A percentile compares a stretch with the other conserved stretches of the same genome.
These are phyloP conservation scores for Apis laboriosa DNA, from an alignment of 1,140 invertebrate species.

Conservation along the genomic window DNA sequence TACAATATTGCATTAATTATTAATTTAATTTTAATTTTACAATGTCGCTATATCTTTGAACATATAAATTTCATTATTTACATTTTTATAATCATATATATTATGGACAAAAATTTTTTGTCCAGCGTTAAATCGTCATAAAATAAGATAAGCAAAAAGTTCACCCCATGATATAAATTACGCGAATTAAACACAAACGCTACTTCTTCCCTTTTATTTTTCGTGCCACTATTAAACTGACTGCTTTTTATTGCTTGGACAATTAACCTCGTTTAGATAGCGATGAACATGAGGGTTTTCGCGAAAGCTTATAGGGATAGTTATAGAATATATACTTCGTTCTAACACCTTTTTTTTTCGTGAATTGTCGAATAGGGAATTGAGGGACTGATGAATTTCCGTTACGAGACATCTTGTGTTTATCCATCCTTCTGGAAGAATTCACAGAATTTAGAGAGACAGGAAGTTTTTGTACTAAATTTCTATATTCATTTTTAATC, in stretches of 20 bases:
- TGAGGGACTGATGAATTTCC: not conserved
- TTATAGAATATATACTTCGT: not conserved
- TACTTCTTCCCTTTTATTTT: not conserved
- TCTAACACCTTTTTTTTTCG: not conserved
- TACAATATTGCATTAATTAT: too few species aligned
- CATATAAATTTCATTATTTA: too few species aligned
- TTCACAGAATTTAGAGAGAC: not conserved
- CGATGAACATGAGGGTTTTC: not conserved
- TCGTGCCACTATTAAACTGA: not conserved
- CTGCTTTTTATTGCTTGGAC: not conserved
- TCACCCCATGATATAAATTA: conserved; percentile 1
- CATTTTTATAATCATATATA: not conserved
- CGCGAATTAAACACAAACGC: not conserved
- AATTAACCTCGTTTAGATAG: not conserved
- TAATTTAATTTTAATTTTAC: too few species aligned
- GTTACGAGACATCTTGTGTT: not conserved
- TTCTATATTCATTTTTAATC: not conserved
- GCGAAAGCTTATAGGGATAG: not conserved
- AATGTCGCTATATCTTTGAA: too few species aligned
- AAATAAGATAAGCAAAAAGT: not conserved
- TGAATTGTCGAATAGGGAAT: not conserved
- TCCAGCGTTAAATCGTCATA: not conserved
- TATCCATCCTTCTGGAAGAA: too few species aligned
- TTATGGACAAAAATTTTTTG: not conserved
- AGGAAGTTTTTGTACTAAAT: not conserved